These are phyloP conservation scores for Eupithecia vulgata DNA, from an alignment of 2,888 invertebrate genomes.

Conservation along the genomic window DNA sequence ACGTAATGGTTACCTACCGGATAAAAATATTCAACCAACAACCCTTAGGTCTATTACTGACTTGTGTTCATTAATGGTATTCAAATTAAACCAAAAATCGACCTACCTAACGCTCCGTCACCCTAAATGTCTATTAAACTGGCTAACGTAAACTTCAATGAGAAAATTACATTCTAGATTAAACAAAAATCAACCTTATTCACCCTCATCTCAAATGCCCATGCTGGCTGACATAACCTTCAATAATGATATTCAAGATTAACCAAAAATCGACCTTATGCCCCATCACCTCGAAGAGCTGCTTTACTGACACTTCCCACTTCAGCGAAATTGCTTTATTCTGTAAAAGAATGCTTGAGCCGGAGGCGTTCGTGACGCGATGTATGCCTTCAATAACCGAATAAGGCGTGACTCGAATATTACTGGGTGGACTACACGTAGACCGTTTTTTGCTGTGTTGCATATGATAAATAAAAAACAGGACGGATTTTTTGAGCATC, in stretches of 20 bases:
- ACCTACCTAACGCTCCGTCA: too few relatives aligned
- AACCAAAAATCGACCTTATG: not conserved
- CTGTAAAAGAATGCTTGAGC: slow-evolving; percentile 25
- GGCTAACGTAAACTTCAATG: not conserved
- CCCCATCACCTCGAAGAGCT: slow-evolving; percentile 3
- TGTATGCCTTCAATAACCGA: slow-evolving; percentile 57
- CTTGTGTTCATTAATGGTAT: too few relatives aligned
- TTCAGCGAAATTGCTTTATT: slow-evolving; percentile 32
- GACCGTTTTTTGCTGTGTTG: slow-evolving; percentile 6
- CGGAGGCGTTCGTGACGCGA: slow-evolving; percentile 43
- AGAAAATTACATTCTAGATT: not conserved
- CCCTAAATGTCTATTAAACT: too few relatives aligned
- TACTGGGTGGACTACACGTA: slow-evolving; percentile 25
- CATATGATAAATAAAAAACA: not conserved
- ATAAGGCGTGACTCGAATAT: slow-evolving; percentile 50
- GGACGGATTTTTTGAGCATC: not conserved
- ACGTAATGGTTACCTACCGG: too few relatives aligned
- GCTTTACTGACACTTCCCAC: slow-evolving; percentile 19
- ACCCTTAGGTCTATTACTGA: too few relatives aligned
- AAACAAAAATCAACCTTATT: not conserved
- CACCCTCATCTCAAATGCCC: not conserved
- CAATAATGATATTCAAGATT: not conserved
- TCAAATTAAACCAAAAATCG: too few relatives aligned
- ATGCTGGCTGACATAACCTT: too few relatives aligned
- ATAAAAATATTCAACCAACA: too few relatives aligned